phyloP scores from a whole-genome alignment of 2,797 vertebrate species.

The Anisognathus igniventris region DNA sequence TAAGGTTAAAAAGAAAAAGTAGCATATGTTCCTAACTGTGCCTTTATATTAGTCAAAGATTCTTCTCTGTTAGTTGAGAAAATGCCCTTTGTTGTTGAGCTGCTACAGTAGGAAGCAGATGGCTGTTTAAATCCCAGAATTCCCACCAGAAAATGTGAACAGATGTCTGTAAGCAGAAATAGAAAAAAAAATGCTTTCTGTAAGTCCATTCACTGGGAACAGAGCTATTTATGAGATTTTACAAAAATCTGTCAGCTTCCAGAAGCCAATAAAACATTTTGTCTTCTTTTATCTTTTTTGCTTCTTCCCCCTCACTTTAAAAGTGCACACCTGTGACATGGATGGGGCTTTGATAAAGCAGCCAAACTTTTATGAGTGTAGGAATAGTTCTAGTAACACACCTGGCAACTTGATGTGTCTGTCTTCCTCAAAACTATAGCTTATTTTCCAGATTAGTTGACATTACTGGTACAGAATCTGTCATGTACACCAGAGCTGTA shows the following conservation, averaged over 20 bases:
- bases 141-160: slow-evolving; percentile 59
- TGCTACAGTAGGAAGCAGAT: slow-evolving; percentile 55
- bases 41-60: slow-evolving; percentile 35
- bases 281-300: neutral
- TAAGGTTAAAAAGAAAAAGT: slow-evolving; percentile 27
- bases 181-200: slow-evolving; percentile 5
- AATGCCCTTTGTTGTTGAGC: slow-evolving; percentile 51
- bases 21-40: slow-evolving; percentile 2
- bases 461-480: neutral
- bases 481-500: neutral
- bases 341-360: neutral
- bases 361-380: neutral
- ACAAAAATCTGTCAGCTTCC: slow-evolving; percentile 3
- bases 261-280: neutral
- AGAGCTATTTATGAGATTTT: slow-evolving; percentile 32
- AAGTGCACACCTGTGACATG: neutral
- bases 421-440: neutral
- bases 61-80: slow-evolving; percentile 40
- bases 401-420: neutral
- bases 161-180: slow-evolving; percentile 61
- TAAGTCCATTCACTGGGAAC: neutral
- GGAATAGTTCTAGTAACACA: neutral
- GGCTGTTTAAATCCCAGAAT: slow-evolving; percentile 61
- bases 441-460: neutral
- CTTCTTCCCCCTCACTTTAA: neutral